Conservation (phyloP, 2,888 invertebrate species). For the Melipona beecheii region DNA sequence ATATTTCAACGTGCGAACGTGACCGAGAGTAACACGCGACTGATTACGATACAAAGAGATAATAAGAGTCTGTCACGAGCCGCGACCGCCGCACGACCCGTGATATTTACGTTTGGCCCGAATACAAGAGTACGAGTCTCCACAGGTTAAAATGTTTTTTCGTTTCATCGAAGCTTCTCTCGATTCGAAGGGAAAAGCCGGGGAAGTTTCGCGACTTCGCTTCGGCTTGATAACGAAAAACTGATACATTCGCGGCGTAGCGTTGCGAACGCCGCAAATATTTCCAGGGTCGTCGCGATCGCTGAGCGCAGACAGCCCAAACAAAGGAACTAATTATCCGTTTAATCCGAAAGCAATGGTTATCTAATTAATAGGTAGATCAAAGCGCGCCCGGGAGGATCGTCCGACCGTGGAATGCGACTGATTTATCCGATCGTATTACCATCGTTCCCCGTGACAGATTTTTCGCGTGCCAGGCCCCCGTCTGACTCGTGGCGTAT, state of each 20-base stretch:
- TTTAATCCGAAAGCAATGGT: constrained; percentile 36
- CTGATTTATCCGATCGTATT: constrained; percentile 47
- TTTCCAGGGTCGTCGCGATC: neutral
- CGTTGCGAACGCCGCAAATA: neutral
- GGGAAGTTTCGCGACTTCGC: too few species aligned
- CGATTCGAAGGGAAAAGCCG: too few species aligned
- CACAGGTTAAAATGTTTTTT: too few species aligned
- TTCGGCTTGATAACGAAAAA: too few species aligned
- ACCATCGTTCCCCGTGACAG: constrained; percentile 34
- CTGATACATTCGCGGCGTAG: neutral
- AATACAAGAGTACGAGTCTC: too few species aligned
- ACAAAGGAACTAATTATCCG: constrained; percentile 28
- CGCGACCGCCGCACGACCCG: too few species aligned
- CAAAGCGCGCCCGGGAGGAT: constrained; percentile 37
- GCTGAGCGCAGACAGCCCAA: neutral
- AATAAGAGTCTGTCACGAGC: too few species aligned
- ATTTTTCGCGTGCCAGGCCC: constrained; percentile 27
- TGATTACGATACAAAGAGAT: too few species aligned
- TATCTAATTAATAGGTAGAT: constrained; percentile 55
- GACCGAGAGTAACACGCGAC: too few species aligned
- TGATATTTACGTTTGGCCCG: too few species aligned
- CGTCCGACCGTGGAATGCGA: constrained; percentile 15
- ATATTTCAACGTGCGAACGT: too few species aligned
- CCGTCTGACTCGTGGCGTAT: neutral
- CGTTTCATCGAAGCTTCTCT: too few species aligned